Base-by-base conservation (phyloP, 1,140 invertebrate genomes). In the Acromyrmex echinatior region DNA sequence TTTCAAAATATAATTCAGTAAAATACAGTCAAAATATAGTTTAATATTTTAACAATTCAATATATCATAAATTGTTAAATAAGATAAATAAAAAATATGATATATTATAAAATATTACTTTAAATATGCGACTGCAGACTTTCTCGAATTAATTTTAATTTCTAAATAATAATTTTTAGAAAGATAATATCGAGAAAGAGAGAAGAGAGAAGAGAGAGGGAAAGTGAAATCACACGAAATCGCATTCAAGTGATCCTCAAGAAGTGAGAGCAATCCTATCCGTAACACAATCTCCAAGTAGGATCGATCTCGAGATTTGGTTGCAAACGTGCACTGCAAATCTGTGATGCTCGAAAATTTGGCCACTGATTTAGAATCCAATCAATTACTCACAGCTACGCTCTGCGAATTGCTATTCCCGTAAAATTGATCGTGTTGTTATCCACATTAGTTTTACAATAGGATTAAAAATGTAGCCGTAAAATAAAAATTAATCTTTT, bases 291-390 rank as follows among this genome's bases (percentile, higher is more conserved):
- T 87, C 86, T 82, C 77, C 53, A 66, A 66, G 28, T 78, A 62
- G 68, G 16, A 90, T 89, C 88, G 78, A 89, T 89, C 60, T 87
- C 63, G 51, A 71, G 70, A 77, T 77, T 71, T 78, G 58, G 25
- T 56, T 49, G 56, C 74, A 63, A 51, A 65, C 62, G 74, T 74
- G 53, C 62, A 56, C 84, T 78, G 71, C 85, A 89, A 89, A 87
- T 76, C 65, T 85, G 88, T 65, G 78, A 76, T 58, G 77, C 65
- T 14, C 49, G 62, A 68, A 82, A 77, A 90, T 90, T 74, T 62
- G 9, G 25, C 25, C 56, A 60, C 56, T 82, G 58, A 82, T 82
- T 74, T 82, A 62, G 56, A 74, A 62, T 16, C 2, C 39, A 74
- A 7, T 77, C 65, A 51, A 90, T 89, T 87, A 86, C 56, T 86